Evolutionary conservation across 2,888 invertebrate genomes (phyloP).

Genomic region (Parasteatoda lunata): DNA sequence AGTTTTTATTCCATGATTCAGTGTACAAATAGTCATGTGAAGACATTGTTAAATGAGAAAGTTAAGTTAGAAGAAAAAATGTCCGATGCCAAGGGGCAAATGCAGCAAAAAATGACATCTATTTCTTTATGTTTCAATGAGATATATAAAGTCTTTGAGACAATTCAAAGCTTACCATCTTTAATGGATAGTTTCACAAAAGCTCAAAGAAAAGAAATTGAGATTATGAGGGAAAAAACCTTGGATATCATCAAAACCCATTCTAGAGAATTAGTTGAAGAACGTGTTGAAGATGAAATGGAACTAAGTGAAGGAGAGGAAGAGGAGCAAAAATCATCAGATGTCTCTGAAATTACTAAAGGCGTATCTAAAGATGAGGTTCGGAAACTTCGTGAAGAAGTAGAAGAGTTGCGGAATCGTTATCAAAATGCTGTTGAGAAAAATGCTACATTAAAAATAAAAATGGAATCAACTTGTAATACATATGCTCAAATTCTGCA

Average conservation of each 20-base stretch:
- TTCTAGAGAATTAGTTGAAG: constrained; percentile 80
- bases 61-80: constrained; percentile 92
- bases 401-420: constrained; percentile 90
- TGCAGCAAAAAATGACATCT: constrained; percentile 88
- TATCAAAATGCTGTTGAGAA: constrained; percentile 95
- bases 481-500: constrained; percentile 85
- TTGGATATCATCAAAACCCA: constrained; percentile 84
- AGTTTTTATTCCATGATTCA: constrained; percentile 97
- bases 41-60: constrained; percentile 89
- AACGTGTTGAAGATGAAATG: constrained; percentile 87
- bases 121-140: constrained; percentile 96
- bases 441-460: constrained; percentile 88
- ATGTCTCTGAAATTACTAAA: not conserved
- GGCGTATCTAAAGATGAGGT: not conserved
- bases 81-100: constrained; percentile 86
- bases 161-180: constrained; percentile 93
- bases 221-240: constrained; percentile 97
- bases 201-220: constrained; percentile 98
- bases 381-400: constrained; percentile 78
- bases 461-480: constrained; percentile 93
- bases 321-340: not conserved
- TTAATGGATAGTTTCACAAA: constrained; percentile 99
- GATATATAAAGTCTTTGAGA: constrained; percentile 97
- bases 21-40: constrained; percentile 89
- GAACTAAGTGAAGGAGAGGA: constrained; percentile 86